phyloP scores from a whole-genome alignment of 2,113 vertebrate genomes.

The Oophaga pumilio region DNA sequence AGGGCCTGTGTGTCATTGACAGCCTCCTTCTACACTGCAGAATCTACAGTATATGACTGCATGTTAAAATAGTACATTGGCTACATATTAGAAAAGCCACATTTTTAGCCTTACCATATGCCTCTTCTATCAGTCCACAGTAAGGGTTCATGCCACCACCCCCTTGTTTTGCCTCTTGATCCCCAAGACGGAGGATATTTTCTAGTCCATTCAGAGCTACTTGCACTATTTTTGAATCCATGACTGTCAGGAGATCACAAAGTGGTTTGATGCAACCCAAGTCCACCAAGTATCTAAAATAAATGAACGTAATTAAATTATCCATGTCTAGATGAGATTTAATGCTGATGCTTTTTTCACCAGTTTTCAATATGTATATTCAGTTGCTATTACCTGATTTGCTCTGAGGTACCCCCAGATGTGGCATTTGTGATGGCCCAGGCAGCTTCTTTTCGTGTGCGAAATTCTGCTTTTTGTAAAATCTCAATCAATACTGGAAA shows the following conservation, averaged over 20 bases:
- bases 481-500: slow-evolving; percentile 98
- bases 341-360: not conserved
- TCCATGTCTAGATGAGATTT: not conserved
- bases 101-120: slow-evolving; percentile 78
- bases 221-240: slow-evolving; percentile 98
- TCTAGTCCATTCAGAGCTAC: slow-evolving; percentile 93
- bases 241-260: slow-evolving; percentile 94
- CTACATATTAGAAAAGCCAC: not conserved
- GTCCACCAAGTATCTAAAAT: slow-evolving; percentile 88
- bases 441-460: slow-evolving; percentile 95
- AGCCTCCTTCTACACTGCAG: not conserved
- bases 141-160: slow-evolving; percentile 89
- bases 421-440: slow-evolving; percentile 99
- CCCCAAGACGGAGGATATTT: slow-evolving; percentile 93
- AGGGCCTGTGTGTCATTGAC: not conserved
- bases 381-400: slow-evolving; percentile 82
- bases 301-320: not conserved
- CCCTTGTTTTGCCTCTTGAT: slow-evolving; percentile 92
- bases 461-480: slow-evolving; percentile 96
- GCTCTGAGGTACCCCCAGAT: slow-evolving; percentile 92
- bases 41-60: not conserved
- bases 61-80: not conserved
- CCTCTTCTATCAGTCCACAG: slow-evolving; percentile 95
- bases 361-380: not conserved
- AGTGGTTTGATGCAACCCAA: slow-evolving; percentile 94